A percentile compares a stretch with the other conserved stretches of the same genome.
Conservation (phyloP, 2,888 invertebrate species). For the Halictus quadricinctus region DNA sequence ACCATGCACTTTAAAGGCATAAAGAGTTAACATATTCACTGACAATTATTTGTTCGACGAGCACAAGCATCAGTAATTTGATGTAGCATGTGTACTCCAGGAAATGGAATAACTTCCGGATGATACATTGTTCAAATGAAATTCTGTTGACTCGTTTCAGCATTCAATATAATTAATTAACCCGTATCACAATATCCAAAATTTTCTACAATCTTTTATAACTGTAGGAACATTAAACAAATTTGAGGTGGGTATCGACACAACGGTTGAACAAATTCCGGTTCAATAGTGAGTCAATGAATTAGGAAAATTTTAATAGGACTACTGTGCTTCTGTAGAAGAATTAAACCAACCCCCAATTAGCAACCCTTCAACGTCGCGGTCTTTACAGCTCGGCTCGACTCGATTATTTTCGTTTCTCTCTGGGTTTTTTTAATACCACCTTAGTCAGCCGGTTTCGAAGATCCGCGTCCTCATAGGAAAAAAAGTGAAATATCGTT, state of each 20-base stretch:
- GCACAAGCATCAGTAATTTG: no score
- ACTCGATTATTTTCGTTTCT: conserved; percentile 45
- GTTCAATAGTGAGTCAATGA: not conserved
- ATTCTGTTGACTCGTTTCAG: no score
- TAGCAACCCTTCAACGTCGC: conserved; percentile 19
- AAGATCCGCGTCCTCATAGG: conserved; percentile 9
- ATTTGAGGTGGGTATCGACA: not conserved
- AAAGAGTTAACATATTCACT: no score
- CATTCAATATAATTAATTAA: no score
- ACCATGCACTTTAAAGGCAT: no score
- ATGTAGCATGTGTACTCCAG: no score
- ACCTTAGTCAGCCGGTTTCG: conserved; percentile 15
- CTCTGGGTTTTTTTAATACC: conserved; percentile 28
- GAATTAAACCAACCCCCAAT: conserved; percentile 24
- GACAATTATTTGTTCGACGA: no score
- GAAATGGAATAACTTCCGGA: no score
- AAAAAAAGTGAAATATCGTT: conserved; percentile 58
- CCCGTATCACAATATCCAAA: no score
- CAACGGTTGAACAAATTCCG: not conserved
- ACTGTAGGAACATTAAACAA: no score
- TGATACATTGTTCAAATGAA: no score
- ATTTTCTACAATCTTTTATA: no score
- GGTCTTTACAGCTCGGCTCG: not conserved
- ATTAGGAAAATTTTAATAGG: not conserved
- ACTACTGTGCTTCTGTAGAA: not conserved